Conservation (phyloP, 2,113 vertebrate species). For the Anoplopoma fimbria region DNA sequence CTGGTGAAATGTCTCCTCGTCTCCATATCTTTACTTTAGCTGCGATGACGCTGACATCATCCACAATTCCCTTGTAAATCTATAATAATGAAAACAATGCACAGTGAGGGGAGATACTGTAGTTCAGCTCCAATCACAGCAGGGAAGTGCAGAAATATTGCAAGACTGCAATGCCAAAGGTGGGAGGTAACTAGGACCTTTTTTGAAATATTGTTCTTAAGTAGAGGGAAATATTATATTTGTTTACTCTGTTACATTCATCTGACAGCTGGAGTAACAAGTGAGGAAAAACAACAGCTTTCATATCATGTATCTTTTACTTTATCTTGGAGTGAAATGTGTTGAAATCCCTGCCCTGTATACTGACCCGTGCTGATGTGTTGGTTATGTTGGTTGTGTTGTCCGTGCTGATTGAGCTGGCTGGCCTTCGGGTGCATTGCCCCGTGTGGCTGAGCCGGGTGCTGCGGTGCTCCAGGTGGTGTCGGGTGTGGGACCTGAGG, state of each 20-base stretch:
- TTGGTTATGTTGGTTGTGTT: constrained; percentile 72
- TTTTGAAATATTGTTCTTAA: neutral
- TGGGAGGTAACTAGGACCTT: neutral
- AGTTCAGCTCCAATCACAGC: neutral
- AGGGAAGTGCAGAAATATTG: neutral
- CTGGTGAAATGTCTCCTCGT: constrained; percentile 25
- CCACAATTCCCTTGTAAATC: constrained; percentile 38
- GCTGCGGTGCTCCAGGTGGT: constrained; percentile 74
- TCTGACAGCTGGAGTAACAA: neutral
- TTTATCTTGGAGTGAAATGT: neutral
- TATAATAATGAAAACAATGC: constrained; percentile 33
- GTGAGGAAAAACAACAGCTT: neutral
- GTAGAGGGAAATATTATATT: neutral
- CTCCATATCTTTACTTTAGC: constrained; percentile 2
- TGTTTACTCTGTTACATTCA: neutral
- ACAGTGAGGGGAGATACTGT: constrained; percentile 8
- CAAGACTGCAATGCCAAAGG: neutral
- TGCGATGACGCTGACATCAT: constrained; percentile 36
- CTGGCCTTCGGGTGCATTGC: constrained; percentile 86
- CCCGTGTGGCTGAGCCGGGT: constrained; percentile 77
- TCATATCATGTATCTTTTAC: neutral
- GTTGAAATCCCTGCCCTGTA: neutral
- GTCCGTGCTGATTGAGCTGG: constrained; percentile 81
- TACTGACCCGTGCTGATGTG: constrained; percentile 85
- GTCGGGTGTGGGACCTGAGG: constrained; percentile 81